These are phyloP conservation scores for Cosmopolites sordidus DNA, from an alignment of 2,888 invertebrate genomes.

Conservation along the genomic window DNA sequence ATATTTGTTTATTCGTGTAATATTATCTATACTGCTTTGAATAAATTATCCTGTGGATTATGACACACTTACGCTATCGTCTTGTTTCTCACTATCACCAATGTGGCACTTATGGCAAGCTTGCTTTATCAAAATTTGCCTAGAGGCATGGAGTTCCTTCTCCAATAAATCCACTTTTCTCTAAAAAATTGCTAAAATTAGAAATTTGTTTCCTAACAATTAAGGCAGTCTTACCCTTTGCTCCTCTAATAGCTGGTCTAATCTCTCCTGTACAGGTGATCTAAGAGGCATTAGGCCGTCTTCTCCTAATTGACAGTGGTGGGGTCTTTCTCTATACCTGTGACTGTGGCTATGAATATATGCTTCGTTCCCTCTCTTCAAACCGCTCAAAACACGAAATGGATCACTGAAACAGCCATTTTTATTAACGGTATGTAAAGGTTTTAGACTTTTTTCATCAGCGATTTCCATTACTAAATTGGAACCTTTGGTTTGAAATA, in stretches of 20 bases:
- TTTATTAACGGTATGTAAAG: too few species aligned
- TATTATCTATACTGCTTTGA: too few species aligned
- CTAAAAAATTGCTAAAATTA: slow-evolving; percentile 46
- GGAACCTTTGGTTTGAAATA: too few species aligned
- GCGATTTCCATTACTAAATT: too few species aligned
- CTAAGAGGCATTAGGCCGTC: slow-evolving; percentile 71
- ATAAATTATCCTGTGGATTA: too few species aligned
- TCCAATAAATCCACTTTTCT: slow-evolving; percentile 72
- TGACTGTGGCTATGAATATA: slow-evolving; percentile 19
- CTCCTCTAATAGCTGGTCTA: slow-evolving; percentile 77
- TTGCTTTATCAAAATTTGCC: slow-evolving; percentile 67
- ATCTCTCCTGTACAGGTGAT: slow-evolving; percentile 69
- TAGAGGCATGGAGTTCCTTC: slow-evolving; percentile 72
- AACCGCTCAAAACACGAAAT: slow-evolving; percentile 37
- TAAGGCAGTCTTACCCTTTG: slow-evolving; percentile 60
- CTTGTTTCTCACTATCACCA: slow-evolving; percentile 51
- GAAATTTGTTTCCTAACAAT: background rate
- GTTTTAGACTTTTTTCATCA: too few species aligned
- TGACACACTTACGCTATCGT: slow-evolving; percentile 54
- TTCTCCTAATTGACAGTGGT: slow-evolving; percentile 51
- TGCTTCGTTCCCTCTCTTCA: slow-evolving; percentile 42
- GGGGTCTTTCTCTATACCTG: slow-evolving; percentile 33
- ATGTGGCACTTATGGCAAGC: slow-evolving; percentile 55
- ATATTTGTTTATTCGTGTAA: too few species aligned
- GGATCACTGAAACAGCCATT: slow-evolving; percentile 2